A percentile compares a stretch with the other conserved stretches of the same genome.
phyloP scores from a whole-genome alignment of 30 jellyfish, hydroid and myxozoan species.

The Rhopilema esculentum region DNA sequence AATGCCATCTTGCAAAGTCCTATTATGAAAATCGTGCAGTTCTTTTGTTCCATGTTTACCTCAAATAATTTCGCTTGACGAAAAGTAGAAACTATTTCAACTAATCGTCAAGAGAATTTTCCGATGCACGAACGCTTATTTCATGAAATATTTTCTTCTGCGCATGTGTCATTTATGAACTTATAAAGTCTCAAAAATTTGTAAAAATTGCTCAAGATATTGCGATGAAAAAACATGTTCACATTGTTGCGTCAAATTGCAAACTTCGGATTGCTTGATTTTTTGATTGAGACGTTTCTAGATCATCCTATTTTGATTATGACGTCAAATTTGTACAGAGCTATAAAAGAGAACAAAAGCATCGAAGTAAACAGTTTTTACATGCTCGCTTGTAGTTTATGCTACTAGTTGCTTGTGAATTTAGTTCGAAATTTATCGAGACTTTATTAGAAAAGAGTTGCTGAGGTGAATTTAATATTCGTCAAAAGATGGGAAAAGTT shows the following conservation, averaged over 20 bases:
- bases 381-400: background rate
- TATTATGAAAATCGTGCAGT: background rate
- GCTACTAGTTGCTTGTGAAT: background rate
- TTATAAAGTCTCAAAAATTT: too few relatives aligned
- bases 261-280: too few relatives aligned
- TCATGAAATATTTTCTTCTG: background rate
- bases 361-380: background rate
- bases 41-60: background rate
- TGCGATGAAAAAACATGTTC: too few relatives aligned
- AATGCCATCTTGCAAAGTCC: background rate
- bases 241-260: background rate
- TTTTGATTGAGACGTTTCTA: too few relatives aligned
- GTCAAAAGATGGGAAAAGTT: background rate
- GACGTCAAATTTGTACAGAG: too few relatives aligned
- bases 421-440: too few relatives aligned
- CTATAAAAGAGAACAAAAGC: background rate
- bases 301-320: too few relatives aligned
- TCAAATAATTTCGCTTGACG: background rate
- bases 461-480: background rate
- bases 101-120: background rate
- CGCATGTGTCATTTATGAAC: background rate
- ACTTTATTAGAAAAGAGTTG: background rate
- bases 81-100: background rate
- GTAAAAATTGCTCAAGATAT: too few relatives aligned
- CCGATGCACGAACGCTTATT: background rate